Conservation (phyloP, 2,113 vertebrate genomes). For the Hippocampus zosterae region DNA sequence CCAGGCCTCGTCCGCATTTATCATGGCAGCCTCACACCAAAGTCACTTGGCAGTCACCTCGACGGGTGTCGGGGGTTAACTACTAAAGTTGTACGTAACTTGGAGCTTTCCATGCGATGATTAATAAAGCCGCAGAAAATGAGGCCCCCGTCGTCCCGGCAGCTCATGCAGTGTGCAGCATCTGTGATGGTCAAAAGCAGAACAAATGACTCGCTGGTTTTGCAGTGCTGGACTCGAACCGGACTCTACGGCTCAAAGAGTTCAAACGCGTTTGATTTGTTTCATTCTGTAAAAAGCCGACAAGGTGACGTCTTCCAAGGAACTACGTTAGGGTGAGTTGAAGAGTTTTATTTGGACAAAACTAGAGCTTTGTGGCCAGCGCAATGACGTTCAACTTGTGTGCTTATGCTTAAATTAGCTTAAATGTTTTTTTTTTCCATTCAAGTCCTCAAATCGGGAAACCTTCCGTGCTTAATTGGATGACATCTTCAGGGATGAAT, state of each 20-base stretch:
- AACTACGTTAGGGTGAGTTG: too few relatives aligned
- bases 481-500: slow-evolving; percentile 76
- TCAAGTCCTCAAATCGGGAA: slow-evolving; percentile 70
- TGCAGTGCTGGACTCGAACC: slow-evolving; percentile 61
- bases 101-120: slow-evolving; percentile 79
- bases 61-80: slow-evolving; percentile 89
- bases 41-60: slow-evolving; percentile 83
- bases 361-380: too few relatives aligned
- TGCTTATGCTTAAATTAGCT: too few relatives aligned
- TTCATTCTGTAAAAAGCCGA: too few relatives aligned
- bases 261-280: slow-evolving; percentile 42
- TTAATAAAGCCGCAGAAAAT: slow-evolving; percentile 85
- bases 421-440: slow-evolving; percentile 31
- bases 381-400: too few relatives aligned
- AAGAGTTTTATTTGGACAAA: too few relatives aligned
- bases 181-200: slow-evolving; percentile 75
- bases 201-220: slow-evolving; percentile 75
- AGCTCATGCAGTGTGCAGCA: slow-evolving; percentile 71
- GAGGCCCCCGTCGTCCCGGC: slow-evolving; percentile 71
- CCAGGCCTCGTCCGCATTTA: slow-evolving; percentile 78
- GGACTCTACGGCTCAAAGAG: slow-evolving; percentile 65
- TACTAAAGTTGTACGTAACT: slow-evolving; percentile 91
- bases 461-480: slow-evolving; percentile 70
- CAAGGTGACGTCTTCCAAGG: too few relatives aligned
- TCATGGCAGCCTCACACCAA: slow-evolving; percentile 79